Base-by-base conservation (phyloP, 2,888 invertebrate genomes). In the Cryptus viduatorius region DNA sequence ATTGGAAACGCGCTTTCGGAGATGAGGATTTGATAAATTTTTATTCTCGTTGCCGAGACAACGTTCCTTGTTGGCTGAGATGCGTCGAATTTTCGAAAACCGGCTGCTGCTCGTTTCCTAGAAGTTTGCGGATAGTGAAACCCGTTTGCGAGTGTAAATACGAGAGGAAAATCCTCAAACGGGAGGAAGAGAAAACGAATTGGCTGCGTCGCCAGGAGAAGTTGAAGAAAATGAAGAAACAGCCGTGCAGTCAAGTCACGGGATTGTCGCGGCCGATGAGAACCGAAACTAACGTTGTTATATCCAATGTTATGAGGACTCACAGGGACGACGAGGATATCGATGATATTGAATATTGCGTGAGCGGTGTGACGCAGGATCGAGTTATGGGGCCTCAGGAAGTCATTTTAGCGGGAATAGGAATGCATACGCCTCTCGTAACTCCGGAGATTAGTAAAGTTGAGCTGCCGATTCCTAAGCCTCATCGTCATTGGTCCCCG, bases 91-190 rank as follows among this genome's bases (percentile, higher is more conserved):
- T 88, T 24, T 79, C 85, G n/a, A 85, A 67, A 42, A 24, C 83
- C 8, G 86, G 87, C 0, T 85, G 86, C 24, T 61, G 46, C 44
- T 5, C 46, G 4, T 65, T 67, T 3, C 46, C 79, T 0, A 82
- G 83, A 29, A 87, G 79, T 48, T 82, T 93, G 31, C 86, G 86
- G 8, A 83, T 89, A 0, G 89, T 88, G 72, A 90, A 83, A 53
- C 92, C 93, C 5, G 92, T 92, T 0, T 93, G 93, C 53, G 92
- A 93, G 69, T 93, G 93, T 80, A 88, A 89, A 44, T 90, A 92
- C 77, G 92, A 92, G 64, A 87, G 92, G 16, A 92, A 90, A 69
- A 87, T 90, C 12, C 86, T 93, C 0, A 90, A 88, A 37, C 82
- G 87, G 10, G 87, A 86, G 3, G 92, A 93, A 67, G 90, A 90